Evolutionary conservation across 2,797 vertebrate genomes (phyloP), one percentile per base, ranked within the genome.

Genomic region (Momotus momota): DNA sequence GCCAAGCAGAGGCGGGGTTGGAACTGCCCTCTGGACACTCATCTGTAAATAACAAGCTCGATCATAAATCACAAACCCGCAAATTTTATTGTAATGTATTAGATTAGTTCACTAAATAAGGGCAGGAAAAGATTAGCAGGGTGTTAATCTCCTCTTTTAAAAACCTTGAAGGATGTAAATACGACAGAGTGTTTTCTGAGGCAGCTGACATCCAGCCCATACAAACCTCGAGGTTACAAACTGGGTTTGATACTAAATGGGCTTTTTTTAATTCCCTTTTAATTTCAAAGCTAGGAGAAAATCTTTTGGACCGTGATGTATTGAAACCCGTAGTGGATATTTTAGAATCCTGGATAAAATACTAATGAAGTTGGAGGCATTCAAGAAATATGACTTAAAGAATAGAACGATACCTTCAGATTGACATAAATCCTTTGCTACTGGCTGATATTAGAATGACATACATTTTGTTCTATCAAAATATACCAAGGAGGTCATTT

Each of bases 61-160:
- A 45, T 78, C 46, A 86, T 72, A 95, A 96, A 86, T 69, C 4
- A 29, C 43, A 51, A 92, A 46, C 58, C 66, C 93, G 49, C 33
- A 58, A 57, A 46, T 40, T 69, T 67, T 71, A 29, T 41, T 43
- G 41, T n/a, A 49, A 85, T 65, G 69, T 54, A 81, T 89, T 84
- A 78, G 29, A 81, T 86, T 70, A 60, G n/a, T 49, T 75, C 58
- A 69, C 46, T 86, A 67, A 78, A 25, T 23, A 48, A 81, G 26
- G 46, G 33, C 48, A 61, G 48, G n/a, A 49, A 48, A 88, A 87
- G 33, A 81, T 57, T 12, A 60, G 43, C 22, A 54, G 10, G 27
- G 26, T 54, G 38, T 52, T 91, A 29, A 54, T 57, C 14, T 49
- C 60, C 52, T 82, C 80, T 43, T 67, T 41, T 17, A 45, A 45